Evolutionary conservation across 1,140 invertebrate genomes (phyloP), one percentile per base, ranked within the genome.

Genomic region (Philaenus spumarius): DNA sequence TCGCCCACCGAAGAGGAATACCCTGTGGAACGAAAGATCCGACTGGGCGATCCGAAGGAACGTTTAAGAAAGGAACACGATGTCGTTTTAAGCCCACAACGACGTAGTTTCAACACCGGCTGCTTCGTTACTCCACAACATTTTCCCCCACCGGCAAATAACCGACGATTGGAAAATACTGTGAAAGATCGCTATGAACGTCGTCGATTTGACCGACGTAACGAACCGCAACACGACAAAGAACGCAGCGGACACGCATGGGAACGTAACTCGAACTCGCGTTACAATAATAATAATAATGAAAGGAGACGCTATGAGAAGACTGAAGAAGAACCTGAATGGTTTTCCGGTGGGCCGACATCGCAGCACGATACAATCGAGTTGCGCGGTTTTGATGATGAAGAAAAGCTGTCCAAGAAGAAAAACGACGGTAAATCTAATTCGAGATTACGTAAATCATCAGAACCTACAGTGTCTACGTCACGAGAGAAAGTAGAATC

Each of bases 331-430:
- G 82, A 84, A 64, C 84, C 84, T 0, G 84, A 86, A 64, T 86
- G 76, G 76, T 75, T 72, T 66, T 71, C 70, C 55, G 86, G 82
- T 48, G 93, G 92, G 34, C 93, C 93, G 26, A 89, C 87, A 50
- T 94, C 90, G 46, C 89, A 94, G 67, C 80, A 86, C 62, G 93
- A 96, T 63, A 93, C 89, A n/a, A 96, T 97, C 58, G 93, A 96
- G 71, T 74, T 96, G 48, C 82, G 85, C 55, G 93, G 93, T 4
- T 97, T 96, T 75, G 91, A 95, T 42, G 89, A 92, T 69, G 79
- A 75, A 17, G 78, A 77, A 14, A 54, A 39, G 40, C 20, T 23
- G 12, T 46, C 40, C 34, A 34, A 26, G 11, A 5, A 26, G 24
- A 51, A 51, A 51, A 24, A 30, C 3, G 30, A 51, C 5, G 30